Conservation (phyloP, 2,797 vertebrate genomes). For the Botia kubotai region DNA sequence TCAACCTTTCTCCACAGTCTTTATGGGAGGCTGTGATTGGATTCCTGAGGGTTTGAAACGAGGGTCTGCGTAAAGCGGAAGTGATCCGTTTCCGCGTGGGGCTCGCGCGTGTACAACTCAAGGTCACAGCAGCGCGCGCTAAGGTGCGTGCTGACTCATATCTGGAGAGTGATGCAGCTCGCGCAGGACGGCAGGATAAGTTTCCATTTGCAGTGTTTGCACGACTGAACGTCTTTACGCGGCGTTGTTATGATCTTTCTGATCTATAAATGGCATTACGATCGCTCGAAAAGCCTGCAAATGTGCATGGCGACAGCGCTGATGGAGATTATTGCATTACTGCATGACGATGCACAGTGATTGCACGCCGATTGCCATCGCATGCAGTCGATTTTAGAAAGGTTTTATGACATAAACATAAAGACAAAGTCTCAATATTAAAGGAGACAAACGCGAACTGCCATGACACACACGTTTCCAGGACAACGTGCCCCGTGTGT, state of each 20-base stretch:
- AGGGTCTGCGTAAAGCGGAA: too few species aligned
- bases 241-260: too few species aligned
- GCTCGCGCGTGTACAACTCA: too few species aligned
- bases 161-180: constrained; percentile 77
- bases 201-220: background rate
- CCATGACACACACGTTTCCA: background rate
- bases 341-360: background rate
- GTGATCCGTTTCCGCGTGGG: background rate
- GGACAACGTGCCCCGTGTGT: too few species aligned
- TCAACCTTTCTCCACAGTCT: too few species aligned
- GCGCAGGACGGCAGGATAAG: constrained; percentile 57
- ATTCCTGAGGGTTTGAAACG: too few species aligned
- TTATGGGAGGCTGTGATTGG: too few species aligned
- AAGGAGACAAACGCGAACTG: background rate
- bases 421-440: background rate
- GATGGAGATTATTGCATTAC: background rate
- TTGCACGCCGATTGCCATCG: background rate
- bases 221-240: constrained; percentile 3
- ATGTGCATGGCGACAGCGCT: background rate
- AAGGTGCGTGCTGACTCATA: constrained; percentile 84
- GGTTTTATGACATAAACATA: background rate
- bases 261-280: background rate
- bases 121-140: constrained; percentile 69
- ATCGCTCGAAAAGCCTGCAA: background rate
- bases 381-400: background rate